Evolutionary conservation across 2,797 vertebrate genomes (phyloP).

Genomic region (Sciaenops ocellatus): DNA sequence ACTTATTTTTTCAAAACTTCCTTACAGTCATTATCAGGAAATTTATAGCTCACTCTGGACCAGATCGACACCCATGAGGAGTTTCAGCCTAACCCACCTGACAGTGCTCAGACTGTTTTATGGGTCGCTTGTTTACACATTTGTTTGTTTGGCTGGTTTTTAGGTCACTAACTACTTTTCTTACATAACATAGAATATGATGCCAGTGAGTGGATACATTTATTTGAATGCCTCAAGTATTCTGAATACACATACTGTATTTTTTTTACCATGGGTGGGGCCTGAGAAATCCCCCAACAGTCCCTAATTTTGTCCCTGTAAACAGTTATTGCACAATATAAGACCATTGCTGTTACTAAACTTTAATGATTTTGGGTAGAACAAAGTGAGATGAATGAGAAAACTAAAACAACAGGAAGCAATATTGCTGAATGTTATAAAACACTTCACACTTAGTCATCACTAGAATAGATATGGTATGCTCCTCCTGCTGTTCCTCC

Average conservation of each 20-base stretch:
- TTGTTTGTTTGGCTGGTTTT: not conserved
- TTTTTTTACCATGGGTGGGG: not conserved
- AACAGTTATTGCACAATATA: not conserved
- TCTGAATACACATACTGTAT: not conserved
- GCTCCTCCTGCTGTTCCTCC: not conserved
- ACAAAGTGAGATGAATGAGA: not conserved
- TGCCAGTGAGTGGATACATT: slow-evolving; percentile 7
- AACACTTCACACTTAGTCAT: slow-evolving; percentile 4
- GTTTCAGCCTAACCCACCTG: slow-evolving; percentile 22
- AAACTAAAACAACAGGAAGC: not conserved
- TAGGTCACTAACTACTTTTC: not conserved
- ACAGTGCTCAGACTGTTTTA: not conserved
- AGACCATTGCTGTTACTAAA: not conserved
- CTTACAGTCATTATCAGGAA: slow-evolving; percentile 28
- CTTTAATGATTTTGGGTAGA: not conserved
- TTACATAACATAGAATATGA: slow-evolving; percentile 16
- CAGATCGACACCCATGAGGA: slow-evolving; percentile 5
- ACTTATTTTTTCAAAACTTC: slow-evolving; percentile 15
- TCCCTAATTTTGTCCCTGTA: not conserved
- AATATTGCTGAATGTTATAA: slow-evolving; percentile 3
- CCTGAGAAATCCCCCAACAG: not conserved
- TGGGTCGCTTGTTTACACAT: slow-evolving; percentile 8
- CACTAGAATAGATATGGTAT: not conserved
- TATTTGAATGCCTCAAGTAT: not conserved
- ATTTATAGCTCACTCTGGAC: slow-evolving; percentile 34